Percentiles rank a stretch among this genome's conserved stretches.
These are phyloP conservation scores for Urocitellus parryii DNA, from an alignment of 2,113 vertebrate species.

Conservation along the genomic window DNA sequence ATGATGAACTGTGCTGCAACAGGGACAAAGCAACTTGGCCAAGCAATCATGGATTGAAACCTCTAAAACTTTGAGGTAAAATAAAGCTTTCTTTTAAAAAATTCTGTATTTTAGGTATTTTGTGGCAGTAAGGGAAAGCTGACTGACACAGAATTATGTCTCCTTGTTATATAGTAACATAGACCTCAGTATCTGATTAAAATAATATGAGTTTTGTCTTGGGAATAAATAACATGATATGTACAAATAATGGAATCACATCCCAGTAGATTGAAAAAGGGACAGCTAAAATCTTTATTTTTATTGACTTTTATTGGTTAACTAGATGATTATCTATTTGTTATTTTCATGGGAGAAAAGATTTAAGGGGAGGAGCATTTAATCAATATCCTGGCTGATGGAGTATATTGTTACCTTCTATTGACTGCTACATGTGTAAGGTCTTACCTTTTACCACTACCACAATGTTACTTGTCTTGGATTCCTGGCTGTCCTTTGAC, in stretches of 20 bases:
- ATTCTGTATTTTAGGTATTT: not conserved
- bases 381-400: not conserved
- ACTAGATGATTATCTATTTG: not conserved
- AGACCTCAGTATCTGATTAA: not conserved
- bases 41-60: not conserved
- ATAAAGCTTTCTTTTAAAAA: not conserved
- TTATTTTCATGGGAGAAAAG: not conserved
- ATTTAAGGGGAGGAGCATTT: not conserved
- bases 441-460: not conserved
- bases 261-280: not conserved
- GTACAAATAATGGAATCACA: not conserved
- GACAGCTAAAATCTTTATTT: slow-evolving; percentile 13
- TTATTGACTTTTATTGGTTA: not conserved
- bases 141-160: not conserved
- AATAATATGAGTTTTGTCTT: not conserved
- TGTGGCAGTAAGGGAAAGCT: not conserved
- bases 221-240: not conserved
- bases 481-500: not conserved
- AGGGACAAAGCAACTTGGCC: not conserved
- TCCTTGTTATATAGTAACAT: not conserved
- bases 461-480: not conserved
- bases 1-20: not conserved
- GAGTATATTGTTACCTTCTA: not conserved
- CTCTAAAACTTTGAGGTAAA: not conserved
- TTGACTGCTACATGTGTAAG: not conserved